Evolutionary conservation across 2,113 vertebrate species (phyloP).

Genomic region (Lasiurus borealis): DNA sequence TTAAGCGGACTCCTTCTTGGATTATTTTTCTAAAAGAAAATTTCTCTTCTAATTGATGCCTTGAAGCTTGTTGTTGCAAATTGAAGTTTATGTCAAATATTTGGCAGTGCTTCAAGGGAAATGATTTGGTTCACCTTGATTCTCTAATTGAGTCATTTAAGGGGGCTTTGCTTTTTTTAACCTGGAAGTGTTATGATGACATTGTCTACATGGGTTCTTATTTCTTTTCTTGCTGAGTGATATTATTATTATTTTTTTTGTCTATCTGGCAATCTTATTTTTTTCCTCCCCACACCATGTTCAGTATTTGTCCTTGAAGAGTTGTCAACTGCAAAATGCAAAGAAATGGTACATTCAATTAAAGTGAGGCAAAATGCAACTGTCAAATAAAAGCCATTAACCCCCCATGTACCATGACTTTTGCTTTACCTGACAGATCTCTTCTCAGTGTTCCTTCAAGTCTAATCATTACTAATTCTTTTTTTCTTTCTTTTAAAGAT

Average conservation of each 20-base stretch:
- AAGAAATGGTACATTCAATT: conserved; percentile 77
- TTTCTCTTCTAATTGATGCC: conserved; percentile 82
- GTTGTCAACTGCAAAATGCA: conserved; percentile 73
- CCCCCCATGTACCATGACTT: conserved; percentile 64
- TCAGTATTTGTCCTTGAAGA: conserved; percentile 84
- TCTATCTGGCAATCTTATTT: conserved; percentile 79
- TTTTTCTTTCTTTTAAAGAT: conserved; percentile 61
- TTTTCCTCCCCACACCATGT: conserved; percentile 25
- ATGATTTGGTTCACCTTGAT: conserved; percentile 84
- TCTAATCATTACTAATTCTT: conserved; percentile 47
- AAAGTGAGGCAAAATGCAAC: conserved; percentile 71
- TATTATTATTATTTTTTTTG: conserved; percentile 77
- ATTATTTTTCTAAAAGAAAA: conserved; percentile 70
- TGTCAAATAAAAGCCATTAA: conserved; percentile 80
- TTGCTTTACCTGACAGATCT: conserved; percentile 66
- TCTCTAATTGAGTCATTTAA: conserved; percentile 79
- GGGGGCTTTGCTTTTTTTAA: conserved; percentile 60
- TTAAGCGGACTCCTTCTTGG: conserved; percentile 44
- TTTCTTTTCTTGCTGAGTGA: conserved; percentile 82
- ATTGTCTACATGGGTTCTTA: conserved; percentile 79
- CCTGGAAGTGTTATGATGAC: conserved; percentile 61
- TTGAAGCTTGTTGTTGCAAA: conserved; percentile 82
- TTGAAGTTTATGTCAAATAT: conserved; percentile 85
- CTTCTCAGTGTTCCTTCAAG: conserved; percentile 51
- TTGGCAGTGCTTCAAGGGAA: conserved; percentile 85